Conservation (phyloP, 2,888 invertebrate genomes). For the Cephus runcator region DNA sequence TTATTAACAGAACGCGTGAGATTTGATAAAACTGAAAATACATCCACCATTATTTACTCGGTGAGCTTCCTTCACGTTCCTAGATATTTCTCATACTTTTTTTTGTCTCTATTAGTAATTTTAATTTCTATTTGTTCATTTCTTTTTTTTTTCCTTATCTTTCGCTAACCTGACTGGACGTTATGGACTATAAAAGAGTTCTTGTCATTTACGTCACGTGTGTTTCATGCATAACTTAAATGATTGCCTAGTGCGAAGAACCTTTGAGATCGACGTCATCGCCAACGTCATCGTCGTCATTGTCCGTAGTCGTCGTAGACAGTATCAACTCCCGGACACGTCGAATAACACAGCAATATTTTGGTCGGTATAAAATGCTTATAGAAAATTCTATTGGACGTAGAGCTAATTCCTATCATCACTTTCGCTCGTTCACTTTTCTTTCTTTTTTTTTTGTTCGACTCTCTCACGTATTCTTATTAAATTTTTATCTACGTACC, state of each 20-base stretch:
- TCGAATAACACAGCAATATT: constrained; percentile 40
- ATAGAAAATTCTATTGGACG: constrained; percentile 51
- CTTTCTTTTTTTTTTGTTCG: neutral
- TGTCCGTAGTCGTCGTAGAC: neutral
- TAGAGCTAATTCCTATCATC: neutral
- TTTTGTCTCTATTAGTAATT: neutral
- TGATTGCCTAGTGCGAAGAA: neutral
- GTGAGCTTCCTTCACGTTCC: neutral
- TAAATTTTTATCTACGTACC: neutral
- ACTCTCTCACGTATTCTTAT: neutral
- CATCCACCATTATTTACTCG: neutral
- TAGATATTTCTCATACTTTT: neutral
- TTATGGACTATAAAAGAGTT: neutral
- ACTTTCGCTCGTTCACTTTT: neutral
- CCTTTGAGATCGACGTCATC: neutral
- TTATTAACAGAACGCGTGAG: neutral
- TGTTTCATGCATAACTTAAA: neutral
- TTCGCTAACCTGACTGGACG: neutral
- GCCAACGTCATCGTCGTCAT: neutral
- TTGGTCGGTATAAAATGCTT: constrained; percentile 59
- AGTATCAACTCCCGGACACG: constrained; percentile 4
- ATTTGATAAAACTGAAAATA: neutral
- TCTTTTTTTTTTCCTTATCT: neutral
- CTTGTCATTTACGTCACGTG: neutral
- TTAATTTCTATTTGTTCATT: neutral